phyloP scores from a whole-genome alignment of 2,888 invertebrate genomes.

The Cheilosia vulpina region DNA sequence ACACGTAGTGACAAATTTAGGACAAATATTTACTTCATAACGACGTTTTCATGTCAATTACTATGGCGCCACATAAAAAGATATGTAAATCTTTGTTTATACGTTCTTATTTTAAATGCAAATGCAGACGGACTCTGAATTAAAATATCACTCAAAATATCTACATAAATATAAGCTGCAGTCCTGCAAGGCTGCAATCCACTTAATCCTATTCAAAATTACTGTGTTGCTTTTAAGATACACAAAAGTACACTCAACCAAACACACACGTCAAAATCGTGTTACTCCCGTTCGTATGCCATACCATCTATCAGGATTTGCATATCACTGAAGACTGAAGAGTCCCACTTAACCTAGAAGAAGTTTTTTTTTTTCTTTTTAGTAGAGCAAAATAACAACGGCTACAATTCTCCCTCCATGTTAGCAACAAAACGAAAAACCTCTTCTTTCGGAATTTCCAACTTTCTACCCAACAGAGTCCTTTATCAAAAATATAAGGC shows the following conservation, averaged over 20 bases:
- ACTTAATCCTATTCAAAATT: constrained; percentile 50
- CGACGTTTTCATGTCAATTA: no score
- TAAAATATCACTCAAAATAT: not conserved
- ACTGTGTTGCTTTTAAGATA: constrained; percentile 38
- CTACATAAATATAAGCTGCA: not conserved
- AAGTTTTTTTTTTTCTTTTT: constrained; percentile 15
- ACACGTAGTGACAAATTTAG: no score
- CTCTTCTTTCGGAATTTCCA: constrained; percentile 32
- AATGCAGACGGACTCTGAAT: not conserved
- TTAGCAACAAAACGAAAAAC: constrained; percentile 16
- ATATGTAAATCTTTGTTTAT: no score
- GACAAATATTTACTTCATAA: no score
- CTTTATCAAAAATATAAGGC: constrained; percentile 53
- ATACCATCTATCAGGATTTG: constrained; percentile 50
- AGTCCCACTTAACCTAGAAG: constrained; percentile 63
- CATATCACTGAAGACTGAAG: constrained; percentile 63
- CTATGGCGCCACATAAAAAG: no score
- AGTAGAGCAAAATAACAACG: constrained; percentile 26
- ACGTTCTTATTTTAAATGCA: no score
- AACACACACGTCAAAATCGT: constrained; percentile 17
- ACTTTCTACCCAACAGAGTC: constrained; percentile 36
- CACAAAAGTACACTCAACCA: constrained; percentile 51
- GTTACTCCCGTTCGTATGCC: not conserved
- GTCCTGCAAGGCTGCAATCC: constrained; percentile 50
- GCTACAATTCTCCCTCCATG: constrained; percentile 27